Conservation (phyloP, 92 coral and sea anemone genomes). For the Epizoanthus scotinus region DNA sequence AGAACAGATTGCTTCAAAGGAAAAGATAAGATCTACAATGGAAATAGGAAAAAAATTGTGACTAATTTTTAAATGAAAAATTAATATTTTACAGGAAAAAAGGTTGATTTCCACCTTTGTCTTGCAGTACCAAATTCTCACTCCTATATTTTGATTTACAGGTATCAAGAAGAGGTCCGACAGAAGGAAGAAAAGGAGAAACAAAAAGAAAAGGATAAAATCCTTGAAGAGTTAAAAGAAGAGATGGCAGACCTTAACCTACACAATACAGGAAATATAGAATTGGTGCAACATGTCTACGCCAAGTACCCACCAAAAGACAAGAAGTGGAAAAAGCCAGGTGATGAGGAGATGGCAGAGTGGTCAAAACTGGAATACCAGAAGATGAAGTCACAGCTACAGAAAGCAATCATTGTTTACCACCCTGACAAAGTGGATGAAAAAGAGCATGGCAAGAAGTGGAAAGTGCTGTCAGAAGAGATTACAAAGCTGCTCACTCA, state of each 20-base stretch:
- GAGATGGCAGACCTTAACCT: constrained; percentile 60
- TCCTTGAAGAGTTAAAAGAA: constrained; percentile 63
- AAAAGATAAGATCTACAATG: too few relatives aligned
- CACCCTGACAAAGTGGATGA: constrained; percentile 81
- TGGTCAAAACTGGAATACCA: constrained; percentile 40
- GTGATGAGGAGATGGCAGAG: constrained; percentile 51
- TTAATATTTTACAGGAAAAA: too few relatives aligned
- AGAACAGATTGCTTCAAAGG: too few relatives aligned
- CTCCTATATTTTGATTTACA: background rate
- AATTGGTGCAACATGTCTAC: constrained; percentile 60
- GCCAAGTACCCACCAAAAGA: constrained; percentile 69
- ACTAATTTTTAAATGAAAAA: too few relatives aligned
- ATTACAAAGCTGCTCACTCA: constrained; percentile 67
- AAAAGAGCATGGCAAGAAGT: constrained; percentile 70
- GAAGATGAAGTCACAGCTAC: constrained; percentile 50
- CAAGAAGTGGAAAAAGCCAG: constrained; percentile 61
- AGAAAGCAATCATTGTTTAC: constrained; percentile 58
- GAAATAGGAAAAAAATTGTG: too few relatives aligned
- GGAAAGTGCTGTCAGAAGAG: constrained; percentile 84
- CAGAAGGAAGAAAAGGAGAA: constrained; percentile 73
- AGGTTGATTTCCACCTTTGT: too few relatives aligned
- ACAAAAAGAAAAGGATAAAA: constrained; percentile 45
- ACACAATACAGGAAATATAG: constrained; percentile 41
- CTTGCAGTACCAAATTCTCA: too few relatives aligned
- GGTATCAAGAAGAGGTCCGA: constrained; percentile 68